phyloP scores from a whole-genome alignment of 2,888 invertebrate genomes.

The Lacanobia wlatinum region DNA sequence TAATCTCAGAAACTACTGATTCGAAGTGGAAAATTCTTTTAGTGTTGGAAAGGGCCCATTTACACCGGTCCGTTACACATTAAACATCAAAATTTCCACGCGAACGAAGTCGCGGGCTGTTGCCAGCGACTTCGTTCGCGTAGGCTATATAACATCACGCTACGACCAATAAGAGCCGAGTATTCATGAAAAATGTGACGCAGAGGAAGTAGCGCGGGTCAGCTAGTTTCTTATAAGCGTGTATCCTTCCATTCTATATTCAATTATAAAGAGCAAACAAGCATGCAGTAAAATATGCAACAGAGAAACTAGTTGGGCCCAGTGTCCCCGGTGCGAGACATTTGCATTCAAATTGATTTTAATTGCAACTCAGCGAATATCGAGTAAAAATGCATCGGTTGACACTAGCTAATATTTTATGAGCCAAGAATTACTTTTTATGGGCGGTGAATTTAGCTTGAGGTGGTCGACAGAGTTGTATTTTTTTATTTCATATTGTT shows the following conservation, averaged over 20 bases:
- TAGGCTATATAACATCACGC: too few species aligned
- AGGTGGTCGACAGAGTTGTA: conserved; percentile 8
- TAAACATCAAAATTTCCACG: too few species aligned
- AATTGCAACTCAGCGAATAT: conserved; percentile 49
- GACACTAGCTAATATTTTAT: conserved; percentile 62
- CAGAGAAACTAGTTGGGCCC: conserved; percentile 50
- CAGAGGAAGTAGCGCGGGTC: too few species aligned
- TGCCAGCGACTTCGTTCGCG: too few species aligned
- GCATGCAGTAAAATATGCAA: conserved; percentile 60
- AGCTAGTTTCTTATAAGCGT: background rate
- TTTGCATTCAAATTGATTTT: conserved; percentile 67
- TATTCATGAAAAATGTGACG: too few species aligned
- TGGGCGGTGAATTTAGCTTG: conserved; percentile 8
- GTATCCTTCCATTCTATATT: conserved; percentile 32
- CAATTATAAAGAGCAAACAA: conserved; percentile 60
- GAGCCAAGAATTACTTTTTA: conserved; percentile 30
- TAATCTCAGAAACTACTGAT: too few species aligned
- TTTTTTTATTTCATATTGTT: too few species aligned
- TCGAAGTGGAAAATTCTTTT: too few species aligned
- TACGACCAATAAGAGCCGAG: too few species aligned
- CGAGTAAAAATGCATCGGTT: conserved; percentile 51
- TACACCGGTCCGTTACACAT: too few species aligned
- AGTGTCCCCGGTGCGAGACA: conserved; percentile 38
- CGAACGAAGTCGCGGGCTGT: too few species aligned
- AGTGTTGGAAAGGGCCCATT: too few species aligned